Evolutionary conservation across 2,888 invertebrate species (phyloP).

Genomic region (Acronicta leporina): DNA sequence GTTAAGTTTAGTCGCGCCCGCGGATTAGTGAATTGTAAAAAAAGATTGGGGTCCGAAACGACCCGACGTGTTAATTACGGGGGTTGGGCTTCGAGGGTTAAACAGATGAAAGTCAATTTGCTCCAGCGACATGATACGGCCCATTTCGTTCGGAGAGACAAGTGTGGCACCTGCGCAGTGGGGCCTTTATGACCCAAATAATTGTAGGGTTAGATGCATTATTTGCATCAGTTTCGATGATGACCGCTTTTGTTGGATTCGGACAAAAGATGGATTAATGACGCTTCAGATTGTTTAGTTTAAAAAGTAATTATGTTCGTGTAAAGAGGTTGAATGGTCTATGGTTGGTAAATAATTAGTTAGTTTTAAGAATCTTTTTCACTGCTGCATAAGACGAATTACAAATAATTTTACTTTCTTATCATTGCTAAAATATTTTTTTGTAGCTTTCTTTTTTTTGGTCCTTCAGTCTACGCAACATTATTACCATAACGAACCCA

Average conservation of each 20-base stretch:
- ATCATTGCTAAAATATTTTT: no score
- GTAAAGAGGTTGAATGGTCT: neutral
- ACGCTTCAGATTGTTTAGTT: conserved; percentile 30
- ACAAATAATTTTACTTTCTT: no score
- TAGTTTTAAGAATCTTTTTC: no score
- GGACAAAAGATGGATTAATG: conserved; percentile 18
- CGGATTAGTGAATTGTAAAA: conserved; percentile 88
- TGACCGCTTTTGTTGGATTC: conserved; percentile 30
- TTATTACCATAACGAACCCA: no score
- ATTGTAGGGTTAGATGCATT: conserved; percentile 63
- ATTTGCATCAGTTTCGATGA: conserved; percentile 46
- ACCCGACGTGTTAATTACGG: conserved; percentile 89
- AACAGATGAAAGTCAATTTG: conserved; percentile 91
- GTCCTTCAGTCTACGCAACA: no score
- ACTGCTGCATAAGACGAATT: no score
- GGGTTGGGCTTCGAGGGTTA: conserved; percentile 84
- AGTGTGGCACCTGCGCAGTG: conserved; percentile 87
- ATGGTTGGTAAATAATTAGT: neutral
- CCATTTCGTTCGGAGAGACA: conserved; percentile 89
- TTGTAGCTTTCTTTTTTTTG: no score
- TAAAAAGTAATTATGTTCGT: neutral
- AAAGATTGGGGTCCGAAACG: conserved; percentile 82
- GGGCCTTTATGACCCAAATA: conserved; percentile 78
- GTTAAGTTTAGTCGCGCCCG: conserved; percentile 85
- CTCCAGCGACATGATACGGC: conserved; percentile 91